Conservation (phyloP, 2,888 invertebrate species). For the Apamea sordens region DNA sequence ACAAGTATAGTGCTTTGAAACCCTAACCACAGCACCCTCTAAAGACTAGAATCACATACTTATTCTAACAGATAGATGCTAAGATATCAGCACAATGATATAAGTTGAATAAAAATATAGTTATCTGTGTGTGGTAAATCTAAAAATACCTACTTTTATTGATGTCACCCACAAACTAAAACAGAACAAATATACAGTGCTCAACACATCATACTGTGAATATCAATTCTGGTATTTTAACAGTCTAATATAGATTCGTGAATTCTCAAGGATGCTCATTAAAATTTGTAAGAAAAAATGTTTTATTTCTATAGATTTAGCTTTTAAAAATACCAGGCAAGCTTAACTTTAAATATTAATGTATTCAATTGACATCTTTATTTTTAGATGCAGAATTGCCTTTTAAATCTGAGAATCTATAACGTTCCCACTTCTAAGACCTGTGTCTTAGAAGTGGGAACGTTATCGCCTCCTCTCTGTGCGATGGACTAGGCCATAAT, state of each 20-base stretch:
- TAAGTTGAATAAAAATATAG: neutral
- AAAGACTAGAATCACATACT: neutral
- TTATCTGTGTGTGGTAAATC: neutral
- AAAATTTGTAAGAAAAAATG: conserved; percentile 3
- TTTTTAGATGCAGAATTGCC: neutral
- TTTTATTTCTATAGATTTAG: conserved; percentile 9
- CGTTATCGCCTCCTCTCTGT: no score
- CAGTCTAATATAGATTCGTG: neutral
- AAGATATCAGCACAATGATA: neutral
- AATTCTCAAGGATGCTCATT: conserved; percentile 17
- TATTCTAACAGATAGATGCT: neutral
- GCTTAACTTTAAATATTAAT: neutral
- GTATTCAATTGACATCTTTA: conserved; percentile 14
- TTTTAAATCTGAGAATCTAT: neutral
- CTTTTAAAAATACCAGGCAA: conserved; percentile 7
- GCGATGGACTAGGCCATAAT: no score
- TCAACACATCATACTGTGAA: conserved; percentile 6
- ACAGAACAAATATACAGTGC: no score
- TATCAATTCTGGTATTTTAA: conserved; percentile 22
- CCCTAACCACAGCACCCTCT: neutral
- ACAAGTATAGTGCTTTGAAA: neutral
- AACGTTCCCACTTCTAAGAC: no score
- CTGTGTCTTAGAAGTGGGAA: no score
- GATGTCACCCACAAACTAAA: conserved; percentile 1
- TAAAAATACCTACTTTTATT: neutral